phyloP scores from a whole-genome alignment of 2,113 vertebrate species.

The Petroica traversi region DNA sequence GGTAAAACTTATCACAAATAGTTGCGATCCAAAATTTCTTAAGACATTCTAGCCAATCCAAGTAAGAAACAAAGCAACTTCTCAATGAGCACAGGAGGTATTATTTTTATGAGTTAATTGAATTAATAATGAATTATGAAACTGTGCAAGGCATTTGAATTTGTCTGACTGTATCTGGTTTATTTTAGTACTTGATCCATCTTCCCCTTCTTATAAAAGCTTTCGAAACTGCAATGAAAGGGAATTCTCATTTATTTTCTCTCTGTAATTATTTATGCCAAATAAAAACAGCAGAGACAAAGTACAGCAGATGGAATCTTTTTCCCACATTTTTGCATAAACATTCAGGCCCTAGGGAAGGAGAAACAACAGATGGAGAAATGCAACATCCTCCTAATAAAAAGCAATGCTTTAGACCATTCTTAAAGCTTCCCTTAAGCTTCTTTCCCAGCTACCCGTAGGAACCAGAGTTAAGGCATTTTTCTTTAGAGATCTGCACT shows the following conservation, averaged over 20 bases:
- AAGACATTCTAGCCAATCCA: neutral
- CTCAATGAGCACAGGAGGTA: neutral
- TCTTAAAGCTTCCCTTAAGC: neutral
- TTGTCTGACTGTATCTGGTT: neutral
- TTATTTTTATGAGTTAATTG: neutral
- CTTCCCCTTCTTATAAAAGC: neutral
- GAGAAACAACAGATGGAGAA: neutral
- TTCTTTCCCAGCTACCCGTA: neutral
- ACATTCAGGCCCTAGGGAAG: neutral
- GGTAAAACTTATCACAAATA: neutral
- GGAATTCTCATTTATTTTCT: neutral
- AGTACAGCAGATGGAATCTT: neutral
- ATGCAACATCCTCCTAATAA: neutral
- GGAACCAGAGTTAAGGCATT: neutral
- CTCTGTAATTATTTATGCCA: constrained; percentile 3
- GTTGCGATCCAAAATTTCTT: neutral
- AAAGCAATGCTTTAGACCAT: neutral
- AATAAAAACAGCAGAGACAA: constrained; percentile 22
- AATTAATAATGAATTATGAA: neutral
- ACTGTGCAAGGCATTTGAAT: neutral
- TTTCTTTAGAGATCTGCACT: neutral
- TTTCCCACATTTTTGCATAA: neutral
- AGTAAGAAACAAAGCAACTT: neutral
- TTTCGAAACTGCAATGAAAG: neutral
- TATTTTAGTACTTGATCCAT: neutral